Evolutionary conservation across 2,888 invertebrate species (phyloP).

Genomic region (Alloplasta piceator): DNA sequence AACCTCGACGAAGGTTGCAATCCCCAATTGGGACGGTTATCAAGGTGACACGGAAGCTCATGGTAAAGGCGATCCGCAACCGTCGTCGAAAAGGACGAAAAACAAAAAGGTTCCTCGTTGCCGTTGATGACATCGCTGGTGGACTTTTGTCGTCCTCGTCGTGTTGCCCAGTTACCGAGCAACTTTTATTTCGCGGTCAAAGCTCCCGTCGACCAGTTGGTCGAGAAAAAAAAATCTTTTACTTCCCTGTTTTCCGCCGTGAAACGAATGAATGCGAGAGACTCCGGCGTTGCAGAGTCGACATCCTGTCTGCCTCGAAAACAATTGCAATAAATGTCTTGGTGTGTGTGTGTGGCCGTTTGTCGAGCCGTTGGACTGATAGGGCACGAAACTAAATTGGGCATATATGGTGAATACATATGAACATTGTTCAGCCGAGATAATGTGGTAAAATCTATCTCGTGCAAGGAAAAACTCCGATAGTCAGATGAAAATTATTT

Average conservation of each 20-base stretch:
- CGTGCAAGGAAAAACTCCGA: not conserved
- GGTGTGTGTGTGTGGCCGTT: not conserved
- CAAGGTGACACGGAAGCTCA: not conserved
- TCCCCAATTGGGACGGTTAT: conserved; percentile 16
- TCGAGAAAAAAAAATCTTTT: conserved; percentile 48
- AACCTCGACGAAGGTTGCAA: not conserved
- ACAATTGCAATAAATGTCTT: conserved; percentile 24
- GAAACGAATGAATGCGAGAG: conserved; percentile 54
- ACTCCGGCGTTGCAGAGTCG: conserved; percentile 32
- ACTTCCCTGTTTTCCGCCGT: conserved; percentile 35
- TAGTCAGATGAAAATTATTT: too few species aligned
- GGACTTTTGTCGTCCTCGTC: conserved; percentile 13
- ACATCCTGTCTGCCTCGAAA: not conserved
- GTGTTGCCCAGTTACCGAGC: conserved; percentile 32
- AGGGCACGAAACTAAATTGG: conserved; percentile 21
- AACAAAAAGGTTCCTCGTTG: conserved; percentile 13
- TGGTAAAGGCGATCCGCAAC: not conserved
- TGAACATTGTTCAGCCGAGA: not conserved
- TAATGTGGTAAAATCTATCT: conserved; percentile 32
- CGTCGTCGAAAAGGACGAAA: not conserved
- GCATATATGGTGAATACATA: conserved; percentile 15
- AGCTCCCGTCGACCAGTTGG: conserved; percentile 47
- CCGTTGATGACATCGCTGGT: conserved; percentile 14
- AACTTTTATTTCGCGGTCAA: conserved; percentile 57
- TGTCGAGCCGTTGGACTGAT: conserved; percentile 23